A percentile compares a stretch with the other conserved stretches of the same genome.
Evolutionary conservation across 2,113 vertebrate species (phyloP).

Genomic region (Melanerpes formicivorus): DNA sequence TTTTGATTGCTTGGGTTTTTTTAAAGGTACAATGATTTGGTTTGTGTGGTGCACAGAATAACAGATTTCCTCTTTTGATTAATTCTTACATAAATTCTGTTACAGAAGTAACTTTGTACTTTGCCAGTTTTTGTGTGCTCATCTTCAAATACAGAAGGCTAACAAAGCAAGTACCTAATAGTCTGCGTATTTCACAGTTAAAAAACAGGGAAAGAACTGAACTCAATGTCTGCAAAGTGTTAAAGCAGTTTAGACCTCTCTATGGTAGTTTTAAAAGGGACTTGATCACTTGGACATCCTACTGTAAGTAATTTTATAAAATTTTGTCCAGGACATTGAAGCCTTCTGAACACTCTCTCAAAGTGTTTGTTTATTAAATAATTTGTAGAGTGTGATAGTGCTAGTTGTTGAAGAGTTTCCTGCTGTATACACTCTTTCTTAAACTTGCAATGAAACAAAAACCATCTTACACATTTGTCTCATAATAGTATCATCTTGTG

Average conservation of each 20-base stretch:
- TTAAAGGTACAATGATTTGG: not conserved
- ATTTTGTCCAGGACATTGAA: not conserved
- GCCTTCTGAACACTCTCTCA: not conserved
- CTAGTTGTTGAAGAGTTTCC: not conserved
- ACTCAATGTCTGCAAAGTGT: not conserved
- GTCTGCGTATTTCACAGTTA: not conserved
- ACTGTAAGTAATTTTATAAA: not conserved
- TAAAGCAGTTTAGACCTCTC: not conserved
- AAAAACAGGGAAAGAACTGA: not conserved
- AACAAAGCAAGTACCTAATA: not conserved
- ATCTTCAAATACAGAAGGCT: not conserved
- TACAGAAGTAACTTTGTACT: not conserved
- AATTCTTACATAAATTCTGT: not conserved
- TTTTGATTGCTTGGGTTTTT: not conserved
- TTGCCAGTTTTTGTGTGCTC: not conserved
- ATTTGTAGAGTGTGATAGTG: not conserved
- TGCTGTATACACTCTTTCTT: not conserved
- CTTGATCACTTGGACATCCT: not conserved
- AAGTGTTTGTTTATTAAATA: not conserved
- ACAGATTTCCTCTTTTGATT: not conserved
- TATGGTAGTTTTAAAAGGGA: not conserved
- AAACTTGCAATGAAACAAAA: slow-evolving; percentile 17
- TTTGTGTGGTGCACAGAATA: not conserved
- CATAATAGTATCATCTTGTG: slow-evolving; percentile 38
- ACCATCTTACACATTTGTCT: not conserved